These are phyloP conservation scores for Phaethornis superciliosus DNA, from an alignment of 2,113 vertebrate genomes.

Conservation along the genomic window DNA sequence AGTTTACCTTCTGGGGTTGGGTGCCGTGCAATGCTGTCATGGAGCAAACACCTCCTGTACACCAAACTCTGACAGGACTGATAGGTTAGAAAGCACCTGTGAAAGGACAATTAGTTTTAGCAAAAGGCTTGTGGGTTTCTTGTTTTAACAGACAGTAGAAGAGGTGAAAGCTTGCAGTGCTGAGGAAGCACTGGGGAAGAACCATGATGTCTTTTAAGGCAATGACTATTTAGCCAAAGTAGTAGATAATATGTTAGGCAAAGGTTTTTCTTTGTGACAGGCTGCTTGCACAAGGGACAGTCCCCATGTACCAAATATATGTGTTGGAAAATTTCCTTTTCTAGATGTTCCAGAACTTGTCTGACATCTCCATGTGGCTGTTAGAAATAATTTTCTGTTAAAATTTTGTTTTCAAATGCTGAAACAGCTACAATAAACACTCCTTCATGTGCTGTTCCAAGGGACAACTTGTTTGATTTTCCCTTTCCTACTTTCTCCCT, in stretches of 20 bases:
- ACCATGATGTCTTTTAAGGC: background rate
- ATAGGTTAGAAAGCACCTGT: conserved; percentile 94
- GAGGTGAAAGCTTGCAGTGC: background rate
- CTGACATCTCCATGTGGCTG: background rate
- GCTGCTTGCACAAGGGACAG: background rate
- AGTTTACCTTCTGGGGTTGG: conserved; percentile 89
- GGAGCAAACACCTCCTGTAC: conserved; percentile 92
- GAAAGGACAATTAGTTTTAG: conserved; percentile 20
- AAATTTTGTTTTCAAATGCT: background rate
- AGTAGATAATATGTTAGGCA: background rate
- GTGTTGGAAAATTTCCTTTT: background rate
- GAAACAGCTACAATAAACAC: background rate
- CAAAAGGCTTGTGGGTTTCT: background rate
- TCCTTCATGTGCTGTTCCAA: background rate
- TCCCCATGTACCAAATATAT: background rate
- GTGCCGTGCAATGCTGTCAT: conserved; percentile 90
- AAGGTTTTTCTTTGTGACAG: background rate
- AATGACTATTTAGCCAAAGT: background rate
- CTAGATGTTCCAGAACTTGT: background rate
- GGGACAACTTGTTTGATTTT: background rate
- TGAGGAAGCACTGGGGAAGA: background rate
- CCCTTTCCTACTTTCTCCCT: background rate
- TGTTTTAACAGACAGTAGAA: background rate
- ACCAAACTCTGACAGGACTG: conserved; percentile 94
- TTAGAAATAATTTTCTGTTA: background rate